These are phyloP conservation scores for Montifringilla adamsi DNA, from an alignment of 2,113 vertebrate genomes.

Conservation along the genomic window DNA sequence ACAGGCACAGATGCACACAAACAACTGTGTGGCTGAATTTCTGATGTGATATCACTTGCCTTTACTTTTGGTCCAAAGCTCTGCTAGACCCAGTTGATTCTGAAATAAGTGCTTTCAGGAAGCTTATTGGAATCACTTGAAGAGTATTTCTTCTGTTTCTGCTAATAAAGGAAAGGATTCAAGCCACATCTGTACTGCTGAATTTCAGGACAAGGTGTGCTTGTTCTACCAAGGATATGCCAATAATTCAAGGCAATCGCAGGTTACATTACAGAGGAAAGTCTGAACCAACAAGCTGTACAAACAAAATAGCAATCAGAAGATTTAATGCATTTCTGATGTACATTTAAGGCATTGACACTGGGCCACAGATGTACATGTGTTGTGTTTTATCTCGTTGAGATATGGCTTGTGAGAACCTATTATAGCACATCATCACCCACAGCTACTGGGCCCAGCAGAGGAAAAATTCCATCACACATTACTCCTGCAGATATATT, in stretches of 20 bases:
- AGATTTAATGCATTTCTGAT: slow-evolving; percentile 99
- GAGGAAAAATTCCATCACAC: slow-evolving; percentile 96
- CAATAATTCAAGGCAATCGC: slow-evolving; percentile 90
- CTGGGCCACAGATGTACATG: slow-evolving; percentile 98
- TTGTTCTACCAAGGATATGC: slow-evolving; percentile 77
- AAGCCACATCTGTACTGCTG: slow-evolving; percentile 63
- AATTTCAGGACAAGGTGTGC: slow-evolving; percentile 76
- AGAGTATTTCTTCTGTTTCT: slow-evolving; percentile 38
- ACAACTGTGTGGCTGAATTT: neutral
- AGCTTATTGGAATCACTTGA: neutral
- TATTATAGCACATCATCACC: slow-evolving; percentile 92
- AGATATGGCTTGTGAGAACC: slow-evolving; percentile 93
- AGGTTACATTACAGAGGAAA: slow-evolving; percentile 83
- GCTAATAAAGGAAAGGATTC: slow-evolving; percentile 54
- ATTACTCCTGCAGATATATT: slow-evolving; percentile 90
- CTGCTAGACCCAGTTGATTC: neutral
- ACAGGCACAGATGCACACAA: neutral
- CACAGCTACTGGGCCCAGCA: slow-evolving; percentile 72
- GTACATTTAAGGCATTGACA: slow-evolving; percentile 94
- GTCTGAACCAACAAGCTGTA: slow-evolving; percentile 85
- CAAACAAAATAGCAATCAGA: slow-evolving; percentile 93
- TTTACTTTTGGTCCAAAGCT: neutral
- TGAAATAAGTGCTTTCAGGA: neutral
- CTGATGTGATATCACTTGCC: neutral
- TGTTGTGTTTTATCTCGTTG: slow-evolving; percentile 97